Evolutionary conservation across 2,113 vertebrate genomes (phyloP), one percentile per base, ranked within the genome.

Genomic region (Elephantulus edwardii): DNA sequence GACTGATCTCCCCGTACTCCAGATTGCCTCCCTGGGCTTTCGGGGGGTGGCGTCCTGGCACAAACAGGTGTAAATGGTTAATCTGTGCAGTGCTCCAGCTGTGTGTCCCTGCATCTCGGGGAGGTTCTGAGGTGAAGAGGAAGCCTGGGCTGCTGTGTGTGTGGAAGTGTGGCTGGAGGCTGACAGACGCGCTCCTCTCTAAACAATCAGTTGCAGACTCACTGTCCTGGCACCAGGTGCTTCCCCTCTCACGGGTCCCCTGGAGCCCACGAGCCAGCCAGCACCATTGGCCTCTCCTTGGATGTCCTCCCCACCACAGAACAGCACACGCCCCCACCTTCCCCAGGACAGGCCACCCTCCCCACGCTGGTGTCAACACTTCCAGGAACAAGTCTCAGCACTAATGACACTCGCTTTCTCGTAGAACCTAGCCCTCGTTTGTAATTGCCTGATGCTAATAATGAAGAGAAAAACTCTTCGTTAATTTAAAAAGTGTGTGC

Each of bases 401-500:
- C 24, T 26, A 1, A 35, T 6, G 33, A 48, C 50, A 40, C 1
- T 1, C 68, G 26, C 70, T 85, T 83, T 75, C 91, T 3, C 56
- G 76, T 33, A 85, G 44, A 40, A 16, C 20, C 3, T 26, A 84
- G 52, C 40, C 88, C 92, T 92, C 30, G 0, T 76, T 38, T 42
- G 19, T 91, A 75, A 74, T 30, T 40, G 54, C 83, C 9, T 26
- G 83, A 28, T 46, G 26, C 79, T 86, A 0, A 91, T n/a, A 3
- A 83, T 5, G 33, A 83, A 71, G 72, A 85, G 38, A 14, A 24
- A 48, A 58, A 52, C 64, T 83, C 38, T 81, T 60, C n/a, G 24
- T 56, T 74, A 28, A 90, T 90, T 70, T 89, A 68, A 78, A 50
- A 89, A 58, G 19, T 64, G 30, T 79, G 33, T 75, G 82, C 35